Evolutionary conservation across 2,888 invertebrate genomes (phyloP).

Genomic region (Sphecodes monilicornis): DNA sequence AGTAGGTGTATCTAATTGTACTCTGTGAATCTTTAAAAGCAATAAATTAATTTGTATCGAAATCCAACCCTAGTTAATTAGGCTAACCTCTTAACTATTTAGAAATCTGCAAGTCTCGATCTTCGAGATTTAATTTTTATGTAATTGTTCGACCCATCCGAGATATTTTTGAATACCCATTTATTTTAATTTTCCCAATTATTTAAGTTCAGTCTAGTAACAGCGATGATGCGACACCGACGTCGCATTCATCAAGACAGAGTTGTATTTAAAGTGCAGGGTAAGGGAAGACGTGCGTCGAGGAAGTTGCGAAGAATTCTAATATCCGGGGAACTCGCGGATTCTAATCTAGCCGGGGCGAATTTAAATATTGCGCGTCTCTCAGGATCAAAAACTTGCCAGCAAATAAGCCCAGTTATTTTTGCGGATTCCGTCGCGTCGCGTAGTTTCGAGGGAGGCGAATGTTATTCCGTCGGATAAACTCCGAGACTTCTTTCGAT

Average conservation of each 20-base stretch:
- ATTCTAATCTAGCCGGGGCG: background rate
- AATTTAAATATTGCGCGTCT: slow-evolving; percentile 1
- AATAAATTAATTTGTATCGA: no score
- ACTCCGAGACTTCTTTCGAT: slow-evolving; percentile 21
- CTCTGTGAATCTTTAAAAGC: no score
- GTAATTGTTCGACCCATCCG: no score
- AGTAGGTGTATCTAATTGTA: no score
- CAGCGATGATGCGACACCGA: background rate
- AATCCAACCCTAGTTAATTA: no score
- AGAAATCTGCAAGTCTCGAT: no score
- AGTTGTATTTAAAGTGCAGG: background rate
- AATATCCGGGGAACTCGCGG: background rate
- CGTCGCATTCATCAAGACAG: background rate
- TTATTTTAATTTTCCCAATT: no score
- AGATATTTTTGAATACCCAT: no score
- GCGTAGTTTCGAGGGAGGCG: background rate
- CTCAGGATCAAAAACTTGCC: slow-evolving; percentile 9
- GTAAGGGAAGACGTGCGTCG: background rate
- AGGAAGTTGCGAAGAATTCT: background rate
- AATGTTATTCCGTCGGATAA: slow-evolving; percentile 9
- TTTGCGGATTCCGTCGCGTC: background rate
- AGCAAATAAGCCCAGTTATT: background rate
- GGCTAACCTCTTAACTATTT: no score
- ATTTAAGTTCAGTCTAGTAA: background rate
- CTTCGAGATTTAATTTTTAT: no score